Percentiles rank a stretch among this genome's conserved stretches.
Conservation (phyloP, 2,888 invertebrate species). For the Trichogramma evanescens region DNA sequence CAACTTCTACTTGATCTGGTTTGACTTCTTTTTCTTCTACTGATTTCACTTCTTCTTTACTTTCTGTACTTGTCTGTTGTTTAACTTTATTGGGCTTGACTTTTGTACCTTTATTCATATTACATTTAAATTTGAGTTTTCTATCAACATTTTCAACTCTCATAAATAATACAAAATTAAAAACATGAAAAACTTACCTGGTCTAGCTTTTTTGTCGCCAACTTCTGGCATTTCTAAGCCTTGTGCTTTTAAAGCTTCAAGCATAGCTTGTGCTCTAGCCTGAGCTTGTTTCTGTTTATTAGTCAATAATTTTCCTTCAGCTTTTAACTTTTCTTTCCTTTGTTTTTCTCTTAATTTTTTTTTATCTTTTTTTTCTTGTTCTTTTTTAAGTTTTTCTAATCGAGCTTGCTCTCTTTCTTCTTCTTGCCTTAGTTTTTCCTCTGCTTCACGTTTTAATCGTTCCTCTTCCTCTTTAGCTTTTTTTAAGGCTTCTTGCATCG, state of each 20-base stretch:
- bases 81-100: slow-evolving; percentile 66
- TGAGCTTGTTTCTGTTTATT: slow-evolving; percentile 89
- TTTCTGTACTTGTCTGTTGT: slow-evolving; percentile 56
- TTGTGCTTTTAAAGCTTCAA: slow-evolving; percentile 83
- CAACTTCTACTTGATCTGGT: slow-evolving; percentile 45
- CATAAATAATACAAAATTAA: background rate
- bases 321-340: slow-evolving; percentile 83
- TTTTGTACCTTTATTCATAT: slow-evolving; percentile 59
- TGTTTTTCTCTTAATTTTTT: slow-evolving; percentile 91
- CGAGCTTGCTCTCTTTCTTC: slow-evolving; percentile 70
- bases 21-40: slow-evolving; percentile 37
- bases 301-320: slow-evolving; percentile 91
- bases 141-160: background rate
- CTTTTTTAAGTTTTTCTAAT: slow-evolving; percentile 68
- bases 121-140: background rate
- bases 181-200: slow-evolving; percentile 42
- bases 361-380: slow-evolving; percentile 79
- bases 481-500: slow-evolving; percentile 85
- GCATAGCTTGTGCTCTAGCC: slow-evolving; percentile 79
- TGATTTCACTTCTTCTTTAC: slow-evolving; percentile 50
- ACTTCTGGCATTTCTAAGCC: slow-evolving; percentile 75
- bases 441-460: slow-evolving; percentile 63
- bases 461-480: slow-evolving; percentile 88
- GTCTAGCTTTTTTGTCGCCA: slow-evolving; percentile 51
- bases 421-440: slow-evolving; percentile 67